phyloP scores from a whole-genome alignment of 2,888 invertebrate species.

The Phymatocera aterrima region DNA sequence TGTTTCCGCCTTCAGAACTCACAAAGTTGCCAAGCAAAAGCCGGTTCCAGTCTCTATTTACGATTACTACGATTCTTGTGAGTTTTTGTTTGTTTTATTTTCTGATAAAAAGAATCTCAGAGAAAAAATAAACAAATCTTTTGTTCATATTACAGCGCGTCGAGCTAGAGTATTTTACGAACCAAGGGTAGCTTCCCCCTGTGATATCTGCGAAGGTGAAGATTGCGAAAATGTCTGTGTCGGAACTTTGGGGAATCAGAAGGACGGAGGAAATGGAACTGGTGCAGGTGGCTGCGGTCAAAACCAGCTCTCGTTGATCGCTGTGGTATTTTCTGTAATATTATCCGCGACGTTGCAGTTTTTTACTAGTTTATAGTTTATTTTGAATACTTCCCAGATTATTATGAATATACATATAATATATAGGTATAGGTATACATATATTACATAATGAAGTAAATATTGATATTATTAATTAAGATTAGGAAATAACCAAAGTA shows the following conservation, averaged over 20 bases:
- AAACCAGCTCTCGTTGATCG: background rate
- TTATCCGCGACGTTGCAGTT: background rate
- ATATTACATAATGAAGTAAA: no score
- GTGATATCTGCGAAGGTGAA: conserved; percentile 89
- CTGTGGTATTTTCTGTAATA: background rate
- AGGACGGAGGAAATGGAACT: background rate
- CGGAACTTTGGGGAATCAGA: conserved; percentile 49
- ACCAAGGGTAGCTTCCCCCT: conserved; percentile 82
- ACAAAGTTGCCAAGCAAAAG: conserved; percentile 90
- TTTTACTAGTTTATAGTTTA: background rate
- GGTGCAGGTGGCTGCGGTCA: background rate
- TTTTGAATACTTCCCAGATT: background rate
- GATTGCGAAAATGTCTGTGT: conserved; percentile 77
- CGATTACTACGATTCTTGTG: conserved; percentile 95
- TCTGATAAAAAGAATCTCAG: conserved; percentile 5
- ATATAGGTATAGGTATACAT: background rate
- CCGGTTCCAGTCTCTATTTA: conserved; percentile 90
- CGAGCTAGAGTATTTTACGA: conserved; percentile 90
- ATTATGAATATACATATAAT: no score
- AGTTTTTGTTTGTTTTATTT: conserved; percentile 70
- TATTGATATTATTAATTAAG: conserved; percentile 15
- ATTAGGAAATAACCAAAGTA: conserved; percentile 40
- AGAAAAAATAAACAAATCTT: background rate
- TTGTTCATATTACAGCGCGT: conserved; percentile 78
- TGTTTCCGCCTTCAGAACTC: conserved; percentile 87